Evolutionary conservation across 2,113 vertebrate species (phyloP).

Genomic region (Cinclus mexicanus): DNA sequence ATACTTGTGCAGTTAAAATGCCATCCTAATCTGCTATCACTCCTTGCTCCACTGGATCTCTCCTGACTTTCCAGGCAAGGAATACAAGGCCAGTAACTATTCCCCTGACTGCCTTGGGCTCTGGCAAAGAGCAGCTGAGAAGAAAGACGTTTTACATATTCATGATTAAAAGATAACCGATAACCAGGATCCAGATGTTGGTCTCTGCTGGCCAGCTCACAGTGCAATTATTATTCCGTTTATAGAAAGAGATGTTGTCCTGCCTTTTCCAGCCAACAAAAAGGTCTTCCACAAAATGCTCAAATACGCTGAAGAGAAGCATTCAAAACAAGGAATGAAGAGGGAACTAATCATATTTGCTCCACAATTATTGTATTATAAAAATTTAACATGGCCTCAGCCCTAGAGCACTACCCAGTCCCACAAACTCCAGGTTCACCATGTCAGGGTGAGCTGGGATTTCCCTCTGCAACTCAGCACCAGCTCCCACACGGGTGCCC

Average conservation of each 20-base stretch:
- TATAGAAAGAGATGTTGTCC: slow-evolving; percentile 36
- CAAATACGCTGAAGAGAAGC: slow-evolving; percentile 27
- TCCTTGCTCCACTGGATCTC: background rate
- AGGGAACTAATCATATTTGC: background rate
- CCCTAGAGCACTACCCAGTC: background rate
- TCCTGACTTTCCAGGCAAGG: background rate
- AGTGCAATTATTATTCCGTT: slow-evolving; percentile 58
- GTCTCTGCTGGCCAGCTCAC: background rate
- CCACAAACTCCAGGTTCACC: background rate
- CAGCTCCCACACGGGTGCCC: background rate
- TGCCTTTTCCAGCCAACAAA: slow-evolving; percentile 2
- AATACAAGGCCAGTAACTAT: background rate
- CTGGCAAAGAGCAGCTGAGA: slow-evolving; percentile 19
- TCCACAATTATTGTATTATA: slow-evolving; percentile 44
- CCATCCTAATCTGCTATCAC: background rate
- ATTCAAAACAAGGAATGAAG: slow-evolving; percentile 46
- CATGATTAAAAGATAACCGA: slow-evolving; percentile 31
- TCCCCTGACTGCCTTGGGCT: background rate
- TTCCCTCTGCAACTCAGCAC: background rate
- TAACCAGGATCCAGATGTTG: slow-evolving; percentile 54
- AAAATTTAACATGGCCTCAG: background rate
- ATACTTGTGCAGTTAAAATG: background rate
- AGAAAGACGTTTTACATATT: background rate
- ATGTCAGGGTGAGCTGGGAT: background rate
- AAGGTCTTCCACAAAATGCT: slow-evolving; percentile 31